phyloP scores from a whole-genome alignment of 2,113 vertebrate genomes.

The Pelecanus crispus region DNA sequence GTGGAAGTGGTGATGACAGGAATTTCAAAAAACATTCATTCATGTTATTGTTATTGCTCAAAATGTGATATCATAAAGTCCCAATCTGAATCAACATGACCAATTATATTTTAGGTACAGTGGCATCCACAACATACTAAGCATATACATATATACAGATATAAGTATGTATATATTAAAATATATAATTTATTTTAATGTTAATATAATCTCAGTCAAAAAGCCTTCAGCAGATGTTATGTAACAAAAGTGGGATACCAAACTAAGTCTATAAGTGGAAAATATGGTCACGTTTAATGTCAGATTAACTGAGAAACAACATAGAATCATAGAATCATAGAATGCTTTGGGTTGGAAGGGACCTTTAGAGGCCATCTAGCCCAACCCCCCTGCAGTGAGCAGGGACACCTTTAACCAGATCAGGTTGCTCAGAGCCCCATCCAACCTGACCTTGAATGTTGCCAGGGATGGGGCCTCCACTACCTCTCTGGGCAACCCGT shows the following conservation, averaged over 20 bases:
- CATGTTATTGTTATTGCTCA: neutral
- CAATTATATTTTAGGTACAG: neutral
- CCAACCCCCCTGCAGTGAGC: too few relatives aligned
- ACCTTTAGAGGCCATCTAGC: too few relatives aligned
- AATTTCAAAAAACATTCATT: neutral
- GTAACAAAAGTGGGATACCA: neutral
- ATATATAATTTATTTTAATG: neutral
- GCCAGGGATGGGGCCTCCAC: too few relatives aligned
- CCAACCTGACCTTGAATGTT: too few relatives aligned
- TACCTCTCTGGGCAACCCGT: too few relatives aligned
- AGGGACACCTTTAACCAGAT: too few relatives aligned
- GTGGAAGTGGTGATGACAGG: neutral
- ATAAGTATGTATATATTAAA: neutral
- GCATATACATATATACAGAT: neutral
- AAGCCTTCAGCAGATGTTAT: neutral
- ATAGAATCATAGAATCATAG: too few relatives aligned
- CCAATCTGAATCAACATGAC: neutral
- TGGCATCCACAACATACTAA: neutral
- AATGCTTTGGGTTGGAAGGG: too few relatives aligned
- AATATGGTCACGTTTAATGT: neutral
- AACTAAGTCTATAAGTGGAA: neutral
- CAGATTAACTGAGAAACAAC: neutral
- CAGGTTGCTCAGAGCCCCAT: too few relatives aligned
- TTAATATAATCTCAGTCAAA: neutral
- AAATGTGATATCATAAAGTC: neutral